Evolutionary conservation across 2,113 vertebrate species (phyloP).

Genomic region (Xerus inauris): DNA sequence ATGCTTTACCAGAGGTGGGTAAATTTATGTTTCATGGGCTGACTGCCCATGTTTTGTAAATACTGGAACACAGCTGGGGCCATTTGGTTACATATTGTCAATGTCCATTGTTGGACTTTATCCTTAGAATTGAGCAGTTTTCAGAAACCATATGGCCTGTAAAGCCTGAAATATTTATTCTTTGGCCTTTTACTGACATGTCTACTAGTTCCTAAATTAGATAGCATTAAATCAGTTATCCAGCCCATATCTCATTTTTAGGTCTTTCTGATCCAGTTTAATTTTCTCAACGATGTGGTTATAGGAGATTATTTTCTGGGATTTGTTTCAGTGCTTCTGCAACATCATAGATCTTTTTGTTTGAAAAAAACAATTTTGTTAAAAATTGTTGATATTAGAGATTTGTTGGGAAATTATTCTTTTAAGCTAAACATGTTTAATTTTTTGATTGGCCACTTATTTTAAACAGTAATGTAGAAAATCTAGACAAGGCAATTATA

Average conservation of each 20-base stretch:
- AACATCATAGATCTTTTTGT: background rate
- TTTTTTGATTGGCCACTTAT: background rate
- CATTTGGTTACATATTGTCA: background rate
- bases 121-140: background rate
- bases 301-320: constrained; percentile 16
- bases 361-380: constrained; percentile 37
- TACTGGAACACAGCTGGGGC: background rate
- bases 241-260: constrained; percentile 11
- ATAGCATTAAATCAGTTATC: constrained; percentile 17
- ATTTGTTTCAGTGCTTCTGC: constrained; percentile 28
- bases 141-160: background rate
- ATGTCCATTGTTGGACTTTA: background rate
- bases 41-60: background rate
- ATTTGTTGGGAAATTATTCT: constrained; percentile 22
- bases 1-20: background rate
- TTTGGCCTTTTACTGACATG: background rate
- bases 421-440: background rate
- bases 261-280: background rate
- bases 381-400: constrained; percentile 47
- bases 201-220: background rate
- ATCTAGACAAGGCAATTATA: background rate
- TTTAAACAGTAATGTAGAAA: constrained; percentile 37
- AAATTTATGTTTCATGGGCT: background rate
- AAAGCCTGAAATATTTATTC: background rate
- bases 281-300: background rate